Evolutionary conservation across 2,888 invertebrate genomes (phyloP).

Genomic region (Tiliacea aurago): DNA sequence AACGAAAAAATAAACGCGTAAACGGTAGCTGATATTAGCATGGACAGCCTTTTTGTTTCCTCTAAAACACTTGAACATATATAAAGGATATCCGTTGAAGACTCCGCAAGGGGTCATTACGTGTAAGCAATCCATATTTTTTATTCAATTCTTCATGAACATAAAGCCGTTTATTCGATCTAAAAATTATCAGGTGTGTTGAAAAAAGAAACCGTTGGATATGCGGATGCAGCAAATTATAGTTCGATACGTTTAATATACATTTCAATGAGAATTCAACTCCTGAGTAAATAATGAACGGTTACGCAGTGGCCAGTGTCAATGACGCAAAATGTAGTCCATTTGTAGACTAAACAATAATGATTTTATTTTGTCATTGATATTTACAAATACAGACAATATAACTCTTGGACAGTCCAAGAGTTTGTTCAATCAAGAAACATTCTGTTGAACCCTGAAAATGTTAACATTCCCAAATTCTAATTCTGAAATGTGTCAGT

Average conservation of each 20-base stretch:
- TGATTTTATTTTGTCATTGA: slow-evolving; percentile 13
- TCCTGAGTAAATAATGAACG: slow-evolving; percentile 3
- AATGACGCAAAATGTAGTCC: slow-evolving; percentile 14
- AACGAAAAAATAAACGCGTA: slow-evolving; percentile 65
- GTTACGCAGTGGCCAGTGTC: background rate
- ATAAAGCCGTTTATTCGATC: slow-evolving; percentile 62
- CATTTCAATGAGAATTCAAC: slow-evolving; percentile 15
- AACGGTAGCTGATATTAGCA: slow-evolving; percentile 82
- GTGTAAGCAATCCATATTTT: slow-evolving; percentile 78
- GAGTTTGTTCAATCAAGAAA: slow-evolving; percentile 6
- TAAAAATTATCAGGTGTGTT: slow-evolving; percentile 61
- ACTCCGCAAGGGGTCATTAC: slow-evolving; percentile 84
- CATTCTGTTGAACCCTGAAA: slow-evolving; percentile 13
- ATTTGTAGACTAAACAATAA: slow-evolving; percentile 12
- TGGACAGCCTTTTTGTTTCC: slow-evolving; percentile 77
- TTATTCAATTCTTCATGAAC: slow-evolving; percentile 59
- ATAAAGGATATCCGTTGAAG: slow-evolving; percentile 86
- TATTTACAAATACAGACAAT: slow-evolving; percentile 3
- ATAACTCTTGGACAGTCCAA: background rate
- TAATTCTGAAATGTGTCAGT: slow-evolving; percentile 11
- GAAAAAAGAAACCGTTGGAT: slow-evolving; percentile 46
- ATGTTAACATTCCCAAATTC: slow-evolving; percentile 19
- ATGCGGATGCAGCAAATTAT: slow-evolving; percentile 55
- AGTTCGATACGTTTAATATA: slow-evolving; percentile 31
- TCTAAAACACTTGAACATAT: slow-evolving; percentile 75